Percentiles rank a stretch among this genome's conserved stretches.
These are phyloP conservation scores for Calypte anna DNA, from an alignment of 2,113 vertebrate species.

Conservation along the genomic window DNA sequence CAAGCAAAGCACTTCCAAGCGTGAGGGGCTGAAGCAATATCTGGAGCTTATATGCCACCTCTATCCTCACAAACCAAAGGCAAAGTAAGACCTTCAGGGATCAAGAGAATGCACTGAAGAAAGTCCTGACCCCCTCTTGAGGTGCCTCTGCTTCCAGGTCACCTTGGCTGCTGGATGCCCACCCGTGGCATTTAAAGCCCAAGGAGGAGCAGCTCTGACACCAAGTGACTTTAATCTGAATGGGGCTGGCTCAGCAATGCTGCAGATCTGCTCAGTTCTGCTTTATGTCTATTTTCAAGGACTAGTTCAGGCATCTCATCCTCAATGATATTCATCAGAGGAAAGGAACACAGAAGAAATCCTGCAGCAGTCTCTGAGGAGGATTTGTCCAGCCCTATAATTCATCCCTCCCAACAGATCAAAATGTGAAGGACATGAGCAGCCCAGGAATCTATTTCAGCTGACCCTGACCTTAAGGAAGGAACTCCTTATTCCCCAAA, in stretches of 20 bases:
- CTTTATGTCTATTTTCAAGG: not conserved
- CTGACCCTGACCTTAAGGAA: not conserved
- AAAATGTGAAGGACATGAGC: not conserved
- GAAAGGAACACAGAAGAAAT: constrained; percentile 25
- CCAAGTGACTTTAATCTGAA: not conserved
- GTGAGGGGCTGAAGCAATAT: not conserved
- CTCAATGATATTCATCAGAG: not conserved
- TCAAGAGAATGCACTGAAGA: not conserved
- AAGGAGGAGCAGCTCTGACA: not conserved
- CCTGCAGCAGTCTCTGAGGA: constrained; percentile 46
- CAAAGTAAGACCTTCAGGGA: not conserved
- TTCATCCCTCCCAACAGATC: constrained; percentile 18
- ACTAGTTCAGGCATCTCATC: constrained; percentile 4
- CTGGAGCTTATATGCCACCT: not conserved
- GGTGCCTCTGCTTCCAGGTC: not conserved
- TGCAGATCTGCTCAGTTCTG: not conserved
- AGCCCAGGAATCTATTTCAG: not conserved
- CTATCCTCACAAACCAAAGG: not conserved
- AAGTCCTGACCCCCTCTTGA: not conserved
- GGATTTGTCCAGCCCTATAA: constrained; percentile 54
- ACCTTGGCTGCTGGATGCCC: not conserved
- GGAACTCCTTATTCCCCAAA: not conserved
- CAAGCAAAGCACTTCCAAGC: not conserved
- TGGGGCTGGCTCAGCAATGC: not conserved
- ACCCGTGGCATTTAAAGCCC: not conserved